Conservation (phyloP, 2,797 vertebrate genomes). For the Gambusia yucatana region DNA sequence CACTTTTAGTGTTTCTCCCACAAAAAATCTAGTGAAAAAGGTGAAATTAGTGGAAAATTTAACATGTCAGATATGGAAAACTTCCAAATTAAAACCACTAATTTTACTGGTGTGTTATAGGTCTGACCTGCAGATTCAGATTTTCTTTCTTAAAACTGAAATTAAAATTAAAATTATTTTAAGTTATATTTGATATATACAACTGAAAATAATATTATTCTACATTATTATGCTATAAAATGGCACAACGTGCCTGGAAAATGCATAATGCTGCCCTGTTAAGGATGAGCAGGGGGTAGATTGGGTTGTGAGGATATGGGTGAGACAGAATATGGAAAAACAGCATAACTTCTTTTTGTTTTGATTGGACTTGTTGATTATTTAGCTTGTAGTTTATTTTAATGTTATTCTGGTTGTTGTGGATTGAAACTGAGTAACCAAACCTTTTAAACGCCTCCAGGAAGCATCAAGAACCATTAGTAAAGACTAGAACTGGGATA, state of each 20-base stretch:
- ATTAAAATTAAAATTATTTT: too few relatives aligned
- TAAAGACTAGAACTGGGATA: neutral
- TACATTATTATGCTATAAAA: too few relatives aligned
- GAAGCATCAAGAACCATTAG: neutral
- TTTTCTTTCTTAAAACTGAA: too few relatives aligned
- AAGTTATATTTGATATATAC: too few relatives aligned
- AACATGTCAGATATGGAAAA: neutral
- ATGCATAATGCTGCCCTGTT: too few relatives aligned
- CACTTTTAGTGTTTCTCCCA: neutral
- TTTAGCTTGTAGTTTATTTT: neutral
- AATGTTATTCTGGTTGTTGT: neutral
- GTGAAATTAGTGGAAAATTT: neutral
- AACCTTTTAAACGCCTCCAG: neutral
- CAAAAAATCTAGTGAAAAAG: neutral
- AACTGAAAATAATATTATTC: too few relatives aligned
- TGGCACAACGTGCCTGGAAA: too few relatives aligned
- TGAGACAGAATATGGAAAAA: neutral
- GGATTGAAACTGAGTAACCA: neutral
- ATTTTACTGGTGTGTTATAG: neutral
- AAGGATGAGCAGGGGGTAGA: too few relatives aligned
- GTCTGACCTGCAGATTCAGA: too few relatives aligned
- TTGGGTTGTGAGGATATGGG: neutral
- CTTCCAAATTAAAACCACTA: neutral
- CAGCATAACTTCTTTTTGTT: neutral
- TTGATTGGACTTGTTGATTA: neutral